These are phyloP conservation scores for Tenebrosternarchus preto DNA, from an alignment of 2,113 vertebrate species.

Conservation along the genomic window DNA sequence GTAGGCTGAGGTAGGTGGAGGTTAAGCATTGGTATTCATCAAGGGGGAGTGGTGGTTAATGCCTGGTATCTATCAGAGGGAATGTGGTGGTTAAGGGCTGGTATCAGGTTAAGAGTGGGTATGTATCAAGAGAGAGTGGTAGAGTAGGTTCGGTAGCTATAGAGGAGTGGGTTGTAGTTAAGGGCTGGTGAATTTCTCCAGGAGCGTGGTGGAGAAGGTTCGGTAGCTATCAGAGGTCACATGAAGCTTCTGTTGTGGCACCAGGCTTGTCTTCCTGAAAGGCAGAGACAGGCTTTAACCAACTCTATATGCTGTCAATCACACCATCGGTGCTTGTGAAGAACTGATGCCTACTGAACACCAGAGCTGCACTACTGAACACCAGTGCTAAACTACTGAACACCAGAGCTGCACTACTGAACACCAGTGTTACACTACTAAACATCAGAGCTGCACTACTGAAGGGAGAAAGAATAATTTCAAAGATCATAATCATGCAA, in stretches of 20 bases:
- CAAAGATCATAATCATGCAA: neutral
- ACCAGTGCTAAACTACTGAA: too few relatives aligned
- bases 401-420: too few relatives aligned
- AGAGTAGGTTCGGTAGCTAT: neutral
- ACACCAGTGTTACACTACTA: neutral
- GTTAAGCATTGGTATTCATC: neutral
- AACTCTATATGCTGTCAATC: constrained; percentile 1
- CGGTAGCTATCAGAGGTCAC: constrained; percentile 25
- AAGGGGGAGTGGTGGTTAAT: neutral
- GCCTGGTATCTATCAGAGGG: neutral
- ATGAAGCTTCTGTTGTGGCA: constrained; percentile 24
- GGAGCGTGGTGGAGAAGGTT: neutral
- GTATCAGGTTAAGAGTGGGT: constrained; percentile 30
- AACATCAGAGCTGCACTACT: too few relatives aligned
- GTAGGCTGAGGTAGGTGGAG: neutral
- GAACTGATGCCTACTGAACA: neutral
- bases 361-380: neutral
- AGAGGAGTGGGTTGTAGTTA: neutral
- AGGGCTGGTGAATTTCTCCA: neutral
- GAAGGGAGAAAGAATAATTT: neutral
- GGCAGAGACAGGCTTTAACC: constrained; percentile 34
- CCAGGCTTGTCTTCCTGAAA: constrained; percentile 4
- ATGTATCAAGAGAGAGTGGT: neutral
- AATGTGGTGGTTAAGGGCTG: neutral
- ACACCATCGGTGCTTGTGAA: constrained; percentile 29